These are phyloP conservation scores for Brachionus plicatilis DNA, from an alignment of 1,140 invertebrate species.

Conservation along the genomic window DNA sequence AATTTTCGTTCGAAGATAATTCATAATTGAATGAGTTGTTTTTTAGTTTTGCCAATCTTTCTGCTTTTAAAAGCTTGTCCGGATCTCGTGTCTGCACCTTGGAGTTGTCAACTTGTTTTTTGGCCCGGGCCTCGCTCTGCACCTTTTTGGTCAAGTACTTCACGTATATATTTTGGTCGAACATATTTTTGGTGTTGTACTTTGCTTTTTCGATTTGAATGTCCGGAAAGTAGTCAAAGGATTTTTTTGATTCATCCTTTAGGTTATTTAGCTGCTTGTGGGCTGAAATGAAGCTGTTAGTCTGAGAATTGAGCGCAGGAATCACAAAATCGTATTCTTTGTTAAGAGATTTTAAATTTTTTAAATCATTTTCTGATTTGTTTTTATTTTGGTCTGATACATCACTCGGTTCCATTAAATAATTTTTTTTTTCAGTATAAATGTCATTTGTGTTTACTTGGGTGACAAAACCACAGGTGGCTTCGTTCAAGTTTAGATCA, in stretches of 20 bases:
- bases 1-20: neutral
- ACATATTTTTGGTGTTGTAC: neutral
- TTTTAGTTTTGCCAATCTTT: neutral
- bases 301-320: neutral
- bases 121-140: neutral
- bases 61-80: neutral
- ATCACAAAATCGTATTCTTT: slow-evolving; percentile 27
- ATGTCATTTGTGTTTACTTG: neutral
- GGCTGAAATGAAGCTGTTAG: neutral
- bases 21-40: neutral
- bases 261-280: neutral
- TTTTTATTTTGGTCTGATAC: neutral
- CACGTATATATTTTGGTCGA: neutral
- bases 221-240: slow-evolving; percentile 17
- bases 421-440: neutral
- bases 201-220: slow-evolving; percentile 12
- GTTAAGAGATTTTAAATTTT: neutral
- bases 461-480: slow-evolving; percentile 9
- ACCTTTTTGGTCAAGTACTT: neutral
- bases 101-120: neutral
- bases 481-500: slow-evolving; percentile 25
- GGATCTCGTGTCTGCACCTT: neutral
- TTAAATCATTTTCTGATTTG: neutral
- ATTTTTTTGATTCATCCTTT: slow-evolving; percentile 25
- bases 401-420: neutral